Percentiles rank a stretch among this genome's conserved stretches.
These are phyloP conservation scores for Ctenodactylus gundi DNA, from an alignment of 2,113 vertebrate genomes.

Conservation along the genomic window DNA sequence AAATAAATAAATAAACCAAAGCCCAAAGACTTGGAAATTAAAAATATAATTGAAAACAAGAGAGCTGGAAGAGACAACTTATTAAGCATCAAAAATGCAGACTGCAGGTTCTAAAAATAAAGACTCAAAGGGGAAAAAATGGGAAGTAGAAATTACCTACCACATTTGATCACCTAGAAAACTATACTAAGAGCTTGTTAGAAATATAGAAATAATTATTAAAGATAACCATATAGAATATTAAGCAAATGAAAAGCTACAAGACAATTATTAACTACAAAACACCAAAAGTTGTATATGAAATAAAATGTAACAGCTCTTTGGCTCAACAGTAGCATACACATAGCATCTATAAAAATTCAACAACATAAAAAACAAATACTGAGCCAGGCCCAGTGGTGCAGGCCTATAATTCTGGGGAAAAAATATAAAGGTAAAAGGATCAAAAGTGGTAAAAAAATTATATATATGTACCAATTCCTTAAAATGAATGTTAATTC, in stretches of 20 bases:
- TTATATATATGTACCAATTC: neutral
- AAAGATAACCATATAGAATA: neutral
- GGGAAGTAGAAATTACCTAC: neutral
- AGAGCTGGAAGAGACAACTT: neutral
- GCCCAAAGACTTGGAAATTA: constrained; percentile 25
- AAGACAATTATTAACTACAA: neutral
- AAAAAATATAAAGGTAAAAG: neutral
- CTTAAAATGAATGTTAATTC: neutral
- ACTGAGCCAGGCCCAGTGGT: no score
- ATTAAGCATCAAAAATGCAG: neutral
- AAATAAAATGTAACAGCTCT: neutral
- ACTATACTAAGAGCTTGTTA: neutral
- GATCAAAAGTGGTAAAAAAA: neutral
- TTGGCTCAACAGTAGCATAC: neutral
- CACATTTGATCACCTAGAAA: constrained; percentile 7
- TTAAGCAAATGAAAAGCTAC: constrained; percentile 22
- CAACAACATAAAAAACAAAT: neutral
- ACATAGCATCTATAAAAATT: neutral
- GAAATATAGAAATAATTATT: constrained; percentile 1
- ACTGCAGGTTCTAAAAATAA: neutral
- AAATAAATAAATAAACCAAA: neutral
- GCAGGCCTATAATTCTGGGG: no score
- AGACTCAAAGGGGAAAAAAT: neutral
- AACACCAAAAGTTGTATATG: neutral
- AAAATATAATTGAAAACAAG: constrained; percentile 40